phyloP scores from a whole-genome alignment of 37 sponge, comb jelly and placozoan species.

The Spongilla lacustris region DNA sequence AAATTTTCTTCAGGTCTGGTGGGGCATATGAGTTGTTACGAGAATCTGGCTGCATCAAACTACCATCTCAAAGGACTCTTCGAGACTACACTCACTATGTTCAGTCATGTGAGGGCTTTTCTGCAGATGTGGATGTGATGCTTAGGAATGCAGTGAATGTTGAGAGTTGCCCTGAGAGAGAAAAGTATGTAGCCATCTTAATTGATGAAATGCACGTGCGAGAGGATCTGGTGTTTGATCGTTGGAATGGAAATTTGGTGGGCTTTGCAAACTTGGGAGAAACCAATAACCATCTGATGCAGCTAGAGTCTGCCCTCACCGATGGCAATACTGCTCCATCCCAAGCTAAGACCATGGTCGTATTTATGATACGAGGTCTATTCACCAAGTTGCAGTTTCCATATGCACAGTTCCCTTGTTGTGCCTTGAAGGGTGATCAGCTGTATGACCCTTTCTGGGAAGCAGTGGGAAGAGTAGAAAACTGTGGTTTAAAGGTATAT shows the following conservation, averaged over 20 bases:
- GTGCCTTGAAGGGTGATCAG: too few species aligned
- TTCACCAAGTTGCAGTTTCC: slow-evolving; percentile 17
- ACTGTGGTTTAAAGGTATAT: slow-evolving; percentile 11
- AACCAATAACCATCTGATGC: slow-evolving; percentile 28
- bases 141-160: slow-evolving; percentile 31
- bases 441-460: too few species aligned
- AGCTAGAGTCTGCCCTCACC: slow-evolving; percentile 10
- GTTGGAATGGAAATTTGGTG: slow-evolving; percentile 41
- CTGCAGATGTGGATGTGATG: slow-evolving; percentile 1
- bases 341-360: slow-evolving; percentile 38
- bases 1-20: too few species aligned
- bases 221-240: slow-evolving; percentile 60
- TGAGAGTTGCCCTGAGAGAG: slow-evolving; percentile 20
- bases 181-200: slow-evolving; percentile 43
- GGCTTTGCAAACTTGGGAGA: slow-evolving; percentile 56
- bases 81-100: slow-evolving; percentile 22
- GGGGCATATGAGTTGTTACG: slow-evolving; percentile 5
- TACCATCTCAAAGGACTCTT: slow-evolving; percentile 35
- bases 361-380: slow-evolving; percentile 31
- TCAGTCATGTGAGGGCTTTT: slow-evolving; percentile 7
- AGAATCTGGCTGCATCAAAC: slow-evolving; percentile 19
- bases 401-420: slow-evolving; percentile 29
- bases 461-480: neutral
- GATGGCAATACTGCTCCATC: neutral
- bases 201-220: slow-evolving; percentile 55